Evolutionary conservation across 92 coral and sea anemone species (phyloP), one percentile per base, ranked within the genome.

Genomic region (Phenganax stokvisi): DNA sequence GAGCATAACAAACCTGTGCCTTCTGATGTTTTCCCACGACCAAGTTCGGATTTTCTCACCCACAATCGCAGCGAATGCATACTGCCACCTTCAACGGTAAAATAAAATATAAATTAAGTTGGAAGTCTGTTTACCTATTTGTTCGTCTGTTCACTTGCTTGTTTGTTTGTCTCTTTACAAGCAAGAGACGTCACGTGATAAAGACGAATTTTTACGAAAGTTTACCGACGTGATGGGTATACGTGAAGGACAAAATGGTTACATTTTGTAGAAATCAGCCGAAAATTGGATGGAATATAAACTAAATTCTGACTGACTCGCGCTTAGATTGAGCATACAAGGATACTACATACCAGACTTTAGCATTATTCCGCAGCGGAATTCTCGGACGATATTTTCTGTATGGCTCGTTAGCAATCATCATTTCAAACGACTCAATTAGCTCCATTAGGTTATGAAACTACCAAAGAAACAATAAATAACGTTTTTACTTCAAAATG

Each of bases 381-480:
- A 80, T 85, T 20, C 77, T 80, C 6, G 99, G 99, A 56, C 89
- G 99, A 76, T 89, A 96, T 63, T 88, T 96, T 74, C 84, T 89
- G 86, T 96, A 92, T 62, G 85, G 76, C 85, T 96, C 89, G 56
- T 91, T 96, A 62, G 91, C 78, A 51, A 81, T 54, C 99, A 96
- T 96, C 81, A 92, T 76, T 82, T 96, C 92, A 72, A 96, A 92
- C 10, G 97, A 91, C 53, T 96, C 99, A 68, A 91, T 88, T 71
- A 96, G 8, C 64, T 96, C 90, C 97, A 96, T 89, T 88, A 96
- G 64, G 67, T 89, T 90, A 61, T 92, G 96, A 85, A 96, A 96
- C 99, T 96, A 66, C 66, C 44, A 61, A 16, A 64, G 59, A 5
- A 76, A 75, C 37, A 54, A 13, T 25, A 7, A 57, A 10, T 3